Percentiles rank a stretch among this genome's conserved stretches.
phyloP scores from a whole-genome alignment of 1,140 invertebrate species.

The Drosophila saltans region DNA sequence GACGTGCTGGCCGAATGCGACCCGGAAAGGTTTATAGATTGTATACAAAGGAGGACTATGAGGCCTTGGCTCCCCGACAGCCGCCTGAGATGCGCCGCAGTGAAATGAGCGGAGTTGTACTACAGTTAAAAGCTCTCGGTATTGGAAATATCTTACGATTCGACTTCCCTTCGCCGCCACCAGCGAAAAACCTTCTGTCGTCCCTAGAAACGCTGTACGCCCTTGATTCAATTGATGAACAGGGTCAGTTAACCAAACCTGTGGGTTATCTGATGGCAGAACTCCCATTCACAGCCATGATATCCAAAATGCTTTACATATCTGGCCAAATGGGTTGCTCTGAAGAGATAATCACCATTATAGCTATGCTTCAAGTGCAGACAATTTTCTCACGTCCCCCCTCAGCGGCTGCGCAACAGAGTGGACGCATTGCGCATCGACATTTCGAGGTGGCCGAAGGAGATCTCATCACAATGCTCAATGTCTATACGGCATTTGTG shows the following conservation, averaged over 20 bases:
- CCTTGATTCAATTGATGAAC: slow-evolving; percentile 91
- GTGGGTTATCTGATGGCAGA: slow-evolving; percentile 95
- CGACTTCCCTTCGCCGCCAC: slow-evolving; percentile 94
- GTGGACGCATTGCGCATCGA: slow-evolving; percentile 88
- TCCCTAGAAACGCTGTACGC: slow-evolving; percentile 96
- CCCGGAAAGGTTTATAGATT: slow-evolving; percentile 93
- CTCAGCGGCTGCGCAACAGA: slow-evolving; percentile 86
- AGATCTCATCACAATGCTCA: slow-evolving; percentile 96
- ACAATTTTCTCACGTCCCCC: slow-evolving; percentile 91
- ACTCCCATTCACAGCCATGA: slow-evolving; percentile 94
- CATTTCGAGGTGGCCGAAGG: slow-evolving; percentile 97
- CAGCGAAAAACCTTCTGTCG: slow-evolving; percentile 93
- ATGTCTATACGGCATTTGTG: slow-evolving; percentile 93
- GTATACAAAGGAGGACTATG: slow-evolving; percentile 91
- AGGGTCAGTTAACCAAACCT: slow-evolving; percentile 91
- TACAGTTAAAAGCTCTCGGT: slow-evolving; percentile 97
- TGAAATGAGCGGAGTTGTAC: slow-evolving; percentile 92
- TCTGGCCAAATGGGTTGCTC: slow-evolving; percentile 92
- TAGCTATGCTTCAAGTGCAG: slow-evolving; percentile 96
- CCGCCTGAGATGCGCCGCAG: slow-evolving; percentile 97
- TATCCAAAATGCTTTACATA: slow-evolving; percentile 93
- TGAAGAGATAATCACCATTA: slow-evolving; percentile 94
- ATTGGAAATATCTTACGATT: slow-evolving; percentile 95
- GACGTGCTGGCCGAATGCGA: slow-evolving; percentile 93
- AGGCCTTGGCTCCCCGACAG: slow-evolving; percentile 88